A percentile compares a stretch with the other conserved stretches of the same genome.
Conservation (phyloP, 2,113 vertebrate species). For the Bujurquina vittata region DNA sequence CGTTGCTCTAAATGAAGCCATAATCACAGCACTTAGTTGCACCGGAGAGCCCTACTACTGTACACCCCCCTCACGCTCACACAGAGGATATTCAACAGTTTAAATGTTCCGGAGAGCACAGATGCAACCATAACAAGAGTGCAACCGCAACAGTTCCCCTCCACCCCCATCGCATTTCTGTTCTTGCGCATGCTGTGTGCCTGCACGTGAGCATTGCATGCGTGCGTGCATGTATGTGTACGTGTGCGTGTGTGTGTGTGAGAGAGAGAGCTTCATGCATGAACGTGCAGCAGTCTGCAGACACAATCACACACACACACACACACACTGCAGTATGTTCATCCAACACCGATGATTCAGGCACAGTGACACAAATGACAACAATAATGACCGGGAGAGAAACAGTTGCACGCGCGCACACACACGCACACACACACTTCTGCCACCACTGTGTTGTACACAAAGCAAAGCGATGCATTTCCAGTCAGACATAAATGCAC, state of each 20-base stretch:
- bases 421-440: not conserved
- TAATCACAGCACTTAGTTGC: constrained; percentile 20
- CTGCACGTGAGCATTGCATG: constrained; percentile 44
- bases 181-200: constrained; percentile 24
- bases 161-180: constrained; percentile 30
- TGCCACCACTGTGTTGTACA: not conserved
- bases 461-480: constrained; percentile 35
- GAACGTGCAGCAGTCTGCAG: constrained; percentile 70
- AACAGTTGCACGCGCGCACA: not conserved
- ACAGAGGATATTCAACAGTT: constrained; percentile 54
- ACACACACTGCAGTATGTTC: constrained; percentile 65
- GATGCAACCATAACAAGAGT: constrained; percentile 33
- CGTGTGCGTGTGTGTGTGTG: constrained; percentile 9
- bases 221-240: not conserved
- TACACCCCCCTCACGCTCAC: constrained; percentile 6
- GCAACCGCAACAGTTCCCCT: constrained; percentile 45
- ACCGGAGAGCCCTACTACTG: constrained; percentile 22
- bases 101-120: constrained; percentile 2
- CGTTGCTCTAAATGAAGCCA: constrained; percentile 5
- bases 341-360: constrained; percentile 37
- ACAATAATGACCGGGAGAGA: not conserved
- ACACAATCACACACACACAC: constrained; percentile 12
- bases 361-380: not conserved
- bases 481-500: constrained; percentile 31
- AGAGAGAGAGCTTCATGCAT: constrained; percentile 53